A percentile compares a stretch with the other conserved stretches of the same genome.
Evolutionary conservation across 2,113 vertebrate genomes (phyloP).

Genomic region (Corythornis cristatus): DNA sequence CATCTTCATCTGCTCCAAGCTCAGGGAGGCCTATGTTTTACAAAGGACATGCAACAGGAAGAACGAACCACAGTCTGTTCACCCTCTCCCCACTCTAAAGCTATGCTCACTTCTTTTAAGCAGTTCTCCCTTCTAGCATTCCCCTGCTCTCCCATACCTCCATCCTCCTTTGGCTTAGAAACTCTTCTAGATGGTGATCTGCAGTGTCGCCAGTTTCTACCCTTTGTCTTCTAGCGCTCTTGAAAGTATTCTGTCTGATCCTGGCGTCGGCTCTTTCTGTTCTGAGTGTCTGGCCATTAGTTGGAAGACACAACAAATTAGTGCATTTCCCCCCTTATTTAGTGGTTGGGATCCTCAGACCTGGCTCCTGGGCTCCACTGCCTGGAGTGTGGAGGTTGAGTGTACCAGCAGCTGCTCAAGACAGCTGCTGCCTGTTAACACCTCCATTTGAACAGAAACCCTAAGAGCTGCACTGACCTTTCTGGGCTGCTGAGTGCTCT

Average conservation of each 20-base stretch:
- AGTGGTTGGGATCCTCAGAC: neutral
- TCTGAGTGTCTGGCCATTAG: constrained; percentile 68
- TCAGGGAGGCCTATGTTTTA: constrained; percentile 69
- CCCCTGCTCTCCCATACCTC: constrained; percentile 62
- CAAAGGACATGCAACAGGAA: neutral
- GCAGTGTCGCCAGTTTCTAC: constrained; percentile 48
- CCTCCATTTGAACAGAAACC: neutral
- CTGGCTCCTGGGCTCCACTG: neutral
- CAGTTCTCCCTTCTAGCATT: constrained; percentile 17
- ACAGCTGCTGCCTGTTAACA: neutral
- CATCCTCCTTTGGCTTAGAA: constrained; percentile 61
- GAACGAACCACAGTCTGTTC: neutral
- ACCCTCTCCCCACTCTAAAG: constrained; percentile 14
- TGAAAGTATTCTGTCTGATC: constrained; percentile 64
- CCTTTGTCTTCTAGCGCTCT: constrained; percentile 61
- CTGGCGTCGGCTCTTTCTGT: constrained; percentile 40
- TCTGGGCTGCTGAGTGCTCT: neutral
- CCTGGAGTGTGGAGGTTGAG: neutral
- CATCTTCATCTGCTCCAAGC: constrained; percentile 71
- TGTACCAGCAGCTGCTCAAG: neutral
- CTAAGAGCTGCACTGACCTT: neutral
- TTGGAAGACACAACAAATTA: constrained; percentile 67
- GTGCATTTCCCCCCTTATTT: constrained; percentile 23
- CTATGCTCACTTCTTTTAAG: neutral
- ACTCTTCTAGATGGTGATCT: constrained; percentile 60